Evolutionary conservation across 2,888 invertebrate species (phyloP).

Genomic region (Acrobasis suavella): DNA sequence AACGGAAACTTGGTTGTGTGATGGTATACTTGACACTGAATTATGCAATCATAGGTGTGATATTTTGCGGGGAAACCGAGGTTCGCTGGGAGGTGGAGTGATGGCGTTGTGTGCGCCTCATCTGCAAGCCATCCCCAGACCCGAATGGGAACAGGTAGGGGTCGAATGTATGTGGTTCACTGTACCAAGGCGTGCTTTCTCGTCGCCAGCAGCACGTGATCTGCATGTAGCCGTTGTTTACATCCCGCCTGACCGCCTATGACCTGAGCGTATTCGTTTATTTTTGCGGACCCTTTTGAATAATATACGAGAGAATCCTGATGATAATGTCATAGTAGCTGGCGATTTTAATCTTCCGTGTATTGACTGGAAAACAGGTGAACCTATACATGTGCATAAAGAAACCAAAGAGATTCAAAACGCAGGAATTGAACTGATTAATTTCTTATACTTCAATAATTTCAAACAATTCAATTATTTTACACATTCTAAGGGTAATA

Average conservation of each 20-base stretch:
- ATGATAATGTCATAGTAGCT: conserved; percentile 26
- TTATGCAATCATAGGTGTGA: conserved; percentile 25
- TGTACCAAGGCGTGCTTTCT: conserved; percentile 14
- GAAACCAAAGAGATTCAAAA: conserved; percentile 21
- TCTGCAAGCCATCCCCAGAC: conserved; percentile 13
- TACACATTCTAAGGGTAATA: conserved; percentile 1
- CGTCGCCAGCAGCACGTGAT: neutral
- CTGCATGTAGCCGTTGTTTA: conserved; percentile 24
- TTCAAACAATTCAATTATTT: conserved; percentile 20
- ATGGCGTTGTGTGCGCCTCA: conserved; percentile 17
- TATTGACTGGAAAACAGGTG: conserved; percentile 23
- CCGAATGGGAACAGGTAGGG: conserved; percentile 18
- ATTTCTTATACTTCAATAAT: neutral
- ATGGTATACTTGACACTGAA: conserved; percentile 26
- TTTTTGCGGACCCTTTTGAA: neutral
- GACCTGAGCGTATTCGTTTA: neutral
- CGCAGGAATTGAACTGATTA: conserved; percentile 4
- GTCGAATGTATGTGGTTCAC: conserved; percentile 26
- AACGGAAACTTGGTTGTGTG: conserved; percentile 28
- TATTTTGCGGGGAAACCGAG: conserved; percentile 27
- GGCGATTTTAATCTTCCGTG: conserved; percentile 31
- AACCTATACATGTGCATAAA: conserved; percentile 19
- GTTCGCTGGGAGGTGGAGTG: conserved; percentile 26
- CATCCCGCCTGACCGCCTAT: conserved; percentile 14
- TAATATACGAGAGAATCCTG: conserved; percentile 3